Conservation (phyloP, 2,797 vertebrate genomes). For the Paguma larvata region DNA sequence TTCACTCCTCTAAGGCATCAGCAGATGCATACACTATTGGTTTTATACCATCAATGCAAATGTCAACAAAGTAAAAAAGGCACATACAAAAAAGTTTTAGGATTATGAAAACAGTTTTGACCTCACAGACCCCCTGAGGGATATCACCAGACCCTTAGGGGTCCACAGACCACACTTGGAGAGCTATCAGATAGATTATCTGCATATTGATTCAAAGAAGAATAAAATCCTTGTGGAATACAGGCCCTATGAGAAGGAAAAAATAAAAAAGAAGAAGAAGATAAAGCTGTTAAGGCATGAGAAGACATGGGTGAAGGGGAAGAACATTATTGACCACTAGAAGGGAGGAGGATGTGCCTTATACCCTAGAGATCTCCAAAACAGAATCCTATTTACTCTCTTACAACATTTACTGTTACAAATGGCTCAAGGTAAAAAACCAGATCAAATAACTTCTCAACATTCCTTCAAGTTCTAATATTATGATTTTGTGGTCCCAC, state of each 20-base stretch:
- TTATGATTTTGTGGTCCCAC: neutral
- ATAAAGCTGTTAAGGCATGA: neutral
- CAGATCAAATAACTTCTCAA: slow-evolving; percentile 11
- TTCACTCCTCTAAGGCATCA: neutral
- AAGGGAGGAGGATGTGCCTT: neutral
- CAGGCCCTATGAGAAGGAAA: neutral
- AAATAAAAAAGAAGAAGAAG: neutral
- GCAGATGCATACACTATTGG: neutral
- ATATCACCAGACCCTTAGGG: neutral
- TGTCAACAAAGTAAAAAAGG: neutral
- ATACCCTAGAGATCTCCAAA: neutral
- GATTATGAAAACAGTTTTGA: neutral
- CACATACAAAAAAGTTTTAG: neutral
- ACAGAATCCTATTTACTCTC: neutral
- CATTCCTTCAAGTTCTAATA: neutral
- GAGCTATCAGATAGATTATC: neutral
- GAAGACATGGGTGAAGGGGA: neutral
- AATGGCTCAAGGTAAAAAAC: neutral
- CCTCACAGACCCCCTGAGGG: neutral
- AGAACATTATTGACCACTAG: neutral
- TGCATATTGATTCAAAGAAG: neutral
- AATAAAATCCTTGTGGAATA: neutral
- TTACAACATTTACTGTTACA: slow-evolving; percentile 5
- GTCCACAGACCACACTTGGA: neutral
- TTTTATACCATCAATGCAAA: neutral